These are phyloP conservation scores for Diorhabda elongata DNA, from an alignment of 1,140 invertebrate species.

Conservation along the genomic window DNA sequence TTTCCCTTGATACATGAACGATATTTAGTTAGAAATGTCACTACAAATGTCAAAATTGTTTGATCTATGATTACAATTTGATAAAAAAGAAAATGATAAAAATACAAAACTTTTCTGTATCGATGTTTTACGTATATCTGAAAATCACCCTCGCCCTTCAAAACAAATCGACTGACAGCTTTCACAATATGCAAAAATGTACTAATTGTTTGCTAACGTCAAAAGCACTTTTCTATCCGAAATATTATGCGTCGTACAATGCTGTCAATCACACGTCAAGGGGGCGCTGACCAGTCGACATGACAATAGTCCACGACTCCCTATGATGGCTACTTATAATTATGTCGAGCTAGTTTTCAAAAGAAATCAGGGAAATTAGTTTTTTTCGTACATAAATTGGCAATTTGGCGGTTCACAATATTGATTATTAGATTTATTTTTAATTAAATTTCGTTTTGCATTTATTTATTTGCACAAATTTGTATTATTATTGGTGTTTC, in stretches of 20 bases:
- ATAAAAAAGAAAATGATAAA: too few relatives aligned
- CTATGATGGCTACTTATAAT: slow-evolving; percentile 5
- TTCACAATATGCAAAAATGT: slow-evolving; percentile 23
- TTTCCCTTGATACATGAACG: too few relatives aligned
- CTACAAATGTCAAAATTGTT: too few relatives aligned
- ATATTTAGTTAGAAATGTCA: too few relatives aligned
- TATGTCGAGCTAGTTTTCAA: neutral
- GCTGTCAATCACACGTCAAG: slow-evolving; percentile 22
- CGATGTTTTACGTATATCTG: neutral
- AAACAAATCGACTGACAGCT: slow-evolving; percentile 15
- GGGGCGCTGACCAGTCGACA: slow-evolving; percentile 5
- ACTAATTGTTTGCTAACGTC: slow-evolving; percentile 25
- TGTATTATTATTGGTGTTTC: too few relatives aligned
- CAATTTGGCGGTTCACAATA: too few relatives aligned
- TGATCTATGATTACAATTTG: too few relatives aligned
- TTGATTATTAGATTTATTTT: too few relatives aligned
- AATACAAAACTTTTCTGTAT: neutral
- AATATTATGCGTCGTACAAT: slow-evolving; percentile 14
- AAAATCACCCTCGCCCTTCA: neutral
- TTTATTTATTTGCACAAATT: too few relatives aligned
- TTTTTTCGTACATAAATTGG: too few relatives aligned
- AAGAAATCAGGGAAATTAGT: too few relatives aligned
- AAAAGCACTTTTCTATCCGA: slow-evolving; percentile 19
- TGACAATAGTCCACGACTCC: slow-evolving; percentile 4
- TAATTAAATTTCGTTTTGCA: too few relatives aligned